Evolutionary conservation across 2,797 vertebrate genomes (phyloP).

Genomic region (Kryptolebias ocellatus): DNA sequence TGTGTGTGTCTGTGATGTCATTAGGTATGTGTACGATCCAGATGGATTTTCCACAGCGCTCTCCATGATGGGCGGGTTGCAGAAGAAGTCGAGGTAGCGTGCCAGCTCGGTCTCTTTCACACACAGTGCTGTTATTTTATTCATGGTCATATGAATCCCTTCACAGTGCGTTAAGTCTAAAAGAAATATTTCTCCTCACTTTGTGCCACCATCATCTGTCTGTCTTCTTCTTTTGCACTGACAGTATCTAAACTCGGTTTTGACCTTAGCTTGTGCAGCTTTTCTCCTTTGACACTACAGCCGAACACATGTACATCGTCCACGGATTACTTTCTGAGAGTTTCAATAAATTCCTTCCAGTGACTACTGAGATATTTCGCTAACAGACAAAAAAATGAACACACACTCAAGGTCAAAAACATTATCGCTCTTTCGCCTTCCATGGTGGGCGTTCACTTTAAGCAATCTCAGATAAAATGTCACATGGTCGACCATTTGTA

Average conservation of each 20-base stretch:
- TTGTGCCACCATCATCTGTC: constrained; percentile 20
- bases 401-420: no score
- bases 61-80: constrained; percentile 68
- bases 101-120: constrained; percentile 51
- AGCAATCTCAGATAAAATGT: no score
- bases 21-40: constrained; percentile 65
- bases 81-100: constrained; percentile 48
- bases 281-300: no score
- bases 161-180: constrained; percentile 29
- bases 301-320: no score
- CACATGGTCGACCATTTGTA: no score
- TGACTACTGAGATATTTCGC: no score
- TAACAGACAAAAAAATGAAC: no score
- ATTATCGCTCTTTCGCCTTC: no score
- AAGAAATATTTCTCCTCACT: constrained; percentile 34
- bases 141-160: constrained; percentile 46
- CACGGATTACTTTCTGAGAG: no score
- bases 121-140: constrained; percentile 36
- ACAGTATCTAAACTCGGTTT: constrained; percentile 22
- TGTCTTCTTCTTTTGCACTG: constrained; percentile 1
- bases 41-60: constrained; percentile 82
- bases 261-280: not conserved
- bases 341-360: no score
- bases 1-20: constrained; percentile 58
- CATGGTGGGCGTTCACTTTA: no score